Conservation (phyloP, 1,140 invertebrate species). For the Hormaphis cornu region DNA sequence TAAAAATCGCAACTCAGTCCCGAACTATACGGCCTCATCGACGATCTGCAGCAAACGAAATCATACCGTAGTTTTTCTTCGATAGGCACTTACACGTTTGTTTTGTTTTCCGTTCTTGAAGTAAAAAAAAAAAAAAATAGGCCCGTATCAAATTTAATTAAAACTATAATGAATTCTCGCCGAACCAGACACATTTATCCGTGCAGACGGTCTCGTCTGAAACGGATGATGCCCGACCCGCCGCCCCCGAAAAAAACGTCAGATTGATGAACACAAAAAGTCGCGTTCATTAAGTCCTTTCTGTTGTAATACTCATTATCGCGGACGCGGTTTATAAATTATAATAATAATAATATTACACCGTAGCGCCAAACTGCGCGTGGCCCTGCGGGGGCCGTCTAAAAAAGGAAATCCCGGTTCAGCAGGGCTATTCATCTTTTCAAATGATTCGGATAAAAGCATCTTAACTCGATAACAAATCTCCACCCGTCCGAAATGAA, state of each 20-base stretch:
- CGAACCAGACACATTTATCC: no score
- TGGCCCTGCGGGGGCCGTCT: background rate
- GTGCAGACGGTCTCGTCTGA: no score
- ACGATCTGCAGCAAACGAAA: no score
- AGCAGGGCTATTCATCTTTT: background rate
- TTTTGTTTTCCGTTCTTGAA: no score
- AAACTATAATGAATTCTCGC: no score
- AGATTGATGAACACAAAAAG: slow-evolving; percentile 16
- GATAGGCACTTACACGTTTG: no score
- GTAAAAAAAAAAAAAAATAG: no score
- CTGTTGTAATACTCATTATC: slow-evolving; percentile 20
- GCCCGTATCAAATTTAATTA: no score
- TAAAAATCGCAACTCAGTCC: no score
- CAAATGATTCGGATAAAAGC: background rate
- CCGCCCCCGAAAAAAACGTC: background rate
- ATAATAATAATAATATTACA: background rate
- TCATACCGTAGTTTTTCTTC: no score
- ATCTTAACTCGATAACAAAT: background rate
- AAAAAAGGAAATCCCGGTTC: background rate
- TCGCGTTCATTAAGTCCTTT: slow-evolving; percentile 12
- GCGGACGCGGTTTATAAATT: background rate
- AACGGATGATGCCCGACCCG: background rate
- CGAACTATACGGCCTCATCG: no score
- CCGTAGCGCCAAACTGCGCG: background rate
- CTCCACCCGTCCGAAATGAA: no score